A percentile compares a stretch with the other conserved stretches of the same genome.
Conservation (phyloP, 2,888 invertebrate genomes). For the Chironomus riparius region DNA sequence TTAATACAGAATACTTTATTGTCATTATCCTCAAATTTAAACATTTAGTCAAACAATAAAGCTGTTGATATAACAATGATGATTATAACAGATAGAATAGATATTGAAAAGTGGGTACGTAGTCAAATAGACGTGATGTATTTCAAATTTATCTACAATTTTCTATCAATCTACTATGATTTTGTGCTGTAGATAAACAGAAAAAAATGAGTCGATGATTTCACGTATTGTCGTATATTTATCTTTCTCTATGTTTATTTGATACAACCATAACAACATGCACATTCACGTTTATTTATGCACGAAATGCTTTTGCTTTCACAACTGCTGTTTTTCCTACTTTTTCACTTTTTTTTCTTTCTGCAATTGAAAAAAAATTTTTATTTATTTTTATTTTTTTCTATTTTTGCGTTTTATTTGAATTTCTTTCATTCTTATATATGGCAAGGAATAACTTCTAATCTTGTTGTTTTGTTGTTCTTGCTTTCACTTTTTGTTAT, state of each 20-base stretch:
- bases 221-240: neutral
- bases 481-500: too few relatives aligned
- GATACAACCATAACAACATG: neutral
- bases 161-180: neutral
- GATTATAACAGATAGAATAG: neutral
- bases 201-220: neutral
- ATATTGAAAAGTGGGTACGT: too few relatives aligned
- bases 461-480: too few relatives aligned
- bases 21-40: slow-evolving; percentile 25
- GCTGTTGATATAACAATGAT: neutral
- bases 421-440: too few relatives aligned
- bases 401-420: too few relatives aligned
- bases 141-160: neutral
- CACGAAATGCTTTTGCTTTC: neutral
- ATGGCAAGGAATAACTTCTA: too few relatives aligned
- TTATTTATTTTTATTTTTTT: too few relatives aligned
- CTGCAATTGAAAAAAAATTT: too few relatives aligned
- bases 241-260: neutral
- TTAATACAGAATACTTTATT: slow-evolving; percentile 20
- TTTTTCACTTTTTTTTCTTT: too few relatives aligned
- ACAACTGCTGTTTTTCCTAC: neutral
- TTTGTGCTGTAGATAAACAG: neutral
- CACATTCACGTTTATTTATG: neutral
- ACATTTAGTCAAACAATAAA: slow-evolving; percentile 14
- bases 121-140: neutral